phyloP scores from a whole-genome alignment of 2,888 invertebrate genomes.

The Drosophila rellima region DNA sequence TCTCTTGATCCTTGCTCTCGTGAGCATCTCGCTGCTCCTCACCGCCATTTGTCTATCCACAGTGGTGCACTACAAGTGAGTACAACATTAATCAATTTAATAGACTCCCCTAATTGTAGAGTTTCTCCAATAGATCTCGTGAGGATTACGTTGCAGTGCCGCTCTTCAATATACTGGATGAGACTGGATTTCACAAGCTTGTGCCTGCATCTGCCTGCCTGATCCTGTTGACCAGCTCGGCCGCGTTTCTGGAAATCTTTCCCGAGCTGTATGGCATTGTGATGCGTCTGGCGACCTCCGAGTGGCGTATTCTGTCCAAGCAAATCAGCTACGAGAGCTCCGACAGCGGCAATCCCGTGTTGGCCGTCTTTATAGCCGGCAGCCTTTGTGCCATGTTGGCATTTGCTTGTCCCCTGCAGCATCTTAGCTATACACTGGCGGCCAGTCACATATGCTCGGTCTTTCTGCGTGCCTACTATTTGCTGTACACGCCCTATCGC shows the following conservation, averaged over 20 bases:
- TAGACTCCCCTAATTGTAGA: background rate
- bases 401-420: slow-evolving; percentile 87
- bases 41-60: slow-evolving; percentile 84
- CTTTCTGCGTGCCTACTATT: slow-evolving; percentile 84
- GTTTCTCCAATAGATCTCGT: slow-evolving; percentile 61
- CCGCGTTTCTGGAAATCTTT: slow-evolving; percentile 87
- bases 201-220: slow-evolving; percentile 87
- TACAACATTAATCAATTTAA: background rate
- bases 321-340: slow-evolving; percentile 87
- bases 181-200: slow-evolving; percentile 87
- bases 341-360: slow-evolving; percentile 87
- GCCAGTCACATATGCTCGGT: slow-evolving; percentile 84
- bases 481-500: slow-evolving; percentile 84
- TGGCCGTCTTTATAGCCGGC: slow-evolving; percentile 87
- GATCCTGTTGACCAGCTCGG: slow-evolving; percentile 86
- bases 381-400: slow-evolving; percentile 87
- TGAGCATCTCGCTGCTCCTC: slow-evolving; percentile 79
- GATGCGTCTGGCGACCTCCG: slow-evolving; percentile 87
- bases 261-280: slow-evolving; percentile 87
- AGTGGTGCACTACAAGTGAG: slow-evolving; percentile 84
- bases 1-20: slow-evolving; percentile 69
- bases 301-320: slow-evolving; percentile 87
- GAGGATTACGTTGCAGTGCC: slow-evolving; percentile 85
- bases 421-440: slow-evolving; percentile 86
- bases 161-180: slow-evolving; percentile 87